Percentiles rank a stretch among this genome's conserved stretches.
These are phyloP conservation scores for Panthera leo DNA, from an alignment of 2,113 vertebrate genomes.

Conservation along the genomic window DNA sequence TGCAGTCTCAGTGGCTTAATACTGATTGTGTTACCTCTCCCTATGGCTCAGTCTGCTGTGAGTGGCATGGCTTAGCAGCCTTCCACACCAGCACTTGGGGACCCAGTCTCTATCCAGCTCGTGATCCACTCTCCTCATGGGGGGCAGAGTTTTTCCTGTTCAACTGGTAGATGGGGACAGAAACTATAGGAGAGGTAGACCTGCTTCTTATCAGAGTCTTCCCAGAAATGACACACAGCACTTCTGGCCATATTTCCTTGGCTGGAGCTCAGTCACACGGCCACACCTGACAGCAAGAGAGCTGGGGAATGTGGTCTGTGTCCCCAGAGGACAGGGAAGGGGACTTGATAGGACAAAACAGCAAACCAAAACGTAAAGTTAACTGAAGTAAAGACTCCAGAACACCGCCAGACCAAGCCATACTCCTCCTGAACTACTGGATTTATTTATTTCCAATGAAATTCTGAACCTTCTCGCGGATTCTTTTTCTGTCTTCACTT, in stretches of 20 bases:
- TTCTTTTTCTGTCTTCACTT: neutral
- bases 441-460: neutral
- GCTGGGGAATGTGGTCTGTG: neutral
- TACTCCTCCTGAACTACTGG: neutral
- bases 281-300: neutral
- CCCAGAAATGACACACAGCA: neutral
- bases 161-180: neutral
- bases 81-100: neutral
- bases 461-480: neutral
- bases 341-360: neutral
- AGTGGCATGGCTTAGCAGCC: neutral
- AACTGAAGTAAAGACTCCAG: neutral
- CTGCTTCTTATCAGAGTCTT: neutral
- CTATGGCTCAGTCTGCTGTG: neutral
- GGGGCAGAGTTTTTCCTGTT: neutral
- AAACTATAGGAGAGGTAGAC: neutral
- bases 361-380: neutral
- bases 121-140: neutral
- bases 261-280: neutral
- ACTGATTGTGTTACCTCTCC: neutral
- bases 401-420: neutral
- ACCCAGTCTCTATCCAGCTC: neutral
- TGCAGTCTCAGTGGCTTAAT: neutral
- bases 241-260: neutral
- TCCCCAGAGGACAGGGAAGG: neutral